Conservation (phyloP, 2,113 vertebrate species). For the Podarcis cretensis region DNA sequence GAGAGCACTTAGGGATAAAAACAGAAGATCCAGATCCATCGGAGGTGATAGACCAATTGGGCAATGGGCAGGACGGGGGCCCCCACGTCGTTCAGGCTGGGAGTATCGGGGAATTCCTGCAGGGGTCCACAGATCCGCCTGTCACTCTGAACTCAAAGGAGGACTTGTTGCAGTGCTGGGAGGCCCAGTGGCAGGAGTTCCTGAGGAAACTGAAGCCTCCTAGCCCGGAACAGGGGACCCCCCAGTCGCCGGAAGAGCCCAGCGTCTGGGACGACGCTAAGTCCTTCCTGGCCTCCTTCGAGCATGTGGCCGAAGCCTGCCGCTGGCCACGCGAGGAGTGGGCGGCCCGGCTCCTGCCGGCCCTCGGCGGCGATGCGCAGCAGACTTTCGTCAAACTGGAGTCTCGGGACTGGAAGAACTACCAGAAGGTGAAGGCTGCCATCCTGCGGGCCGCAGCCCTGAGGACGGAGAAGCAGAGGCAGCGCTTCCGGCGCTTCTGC, state of each 20-base stretch:
- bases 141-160: background rate
- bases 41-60: background rate
- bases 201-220: too few relatives aligned
- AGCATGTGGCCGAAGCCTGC: too few relatives aligned
- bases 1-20: background rate
- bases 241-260: background rate
- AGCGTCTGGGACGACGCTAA: too few relatives aligned
- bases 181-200: too few relatives aligned
- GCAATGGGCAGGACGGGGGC: background rate
- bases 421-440: background rate
- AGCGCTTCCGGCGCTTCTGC: background rate
- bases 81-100: background rate
- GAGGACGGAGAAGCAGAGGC: background rate
- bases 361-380: background rate
- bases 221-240: background rate
- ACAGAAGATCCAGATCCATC: background rate
- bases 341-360: too few relatives aligned
- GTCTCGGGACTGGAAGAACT: background rate
- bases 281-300: too few relatives aligned
- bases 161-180: background rate
- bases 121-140: background rate
- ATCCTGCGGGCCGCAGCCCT: background rate
- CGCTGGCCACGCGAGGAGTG: too few relatives aligned
- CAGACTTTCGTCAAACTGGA: background rate
- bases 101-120: background rate